These are phyloP conservation scores for Pegoplata infirma DNA, from an alignment of 2,888 invertebrate species.

Conservation along the genomic window DNA sequence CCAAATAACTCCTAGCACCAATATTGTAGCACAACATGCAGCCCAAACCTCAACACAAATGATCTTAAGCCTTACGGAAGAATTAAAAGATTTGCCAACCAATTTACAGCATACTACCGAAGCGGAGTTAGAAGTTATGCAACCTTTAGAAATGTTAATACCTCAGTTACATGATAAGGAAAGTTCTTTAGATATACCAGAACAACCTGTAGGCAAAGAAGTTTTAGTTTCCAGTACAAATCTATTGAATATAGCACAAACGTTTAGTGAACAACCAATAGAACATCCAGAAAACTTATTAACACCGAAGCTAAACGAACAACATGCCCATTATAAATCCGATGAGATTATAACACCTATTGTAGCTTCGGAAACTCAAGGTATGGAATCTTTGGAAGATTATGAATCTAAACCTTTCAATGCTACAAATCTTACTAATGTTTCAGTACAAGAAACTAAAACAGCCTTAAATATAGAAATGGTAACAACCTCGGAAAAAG, in stretches of 20 bases:
- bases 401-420: conserved; percentile 66
- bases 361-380: conserved; percentile 67
- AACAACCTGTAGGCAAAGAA: conserved; percentile 54
- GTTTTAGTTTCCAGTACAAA: conserved; percentile 71
- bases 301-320: conserved; percentile 18
- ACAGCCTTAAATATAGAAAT: conserved; percentile 74
- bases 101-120: conserved; percentile 63
- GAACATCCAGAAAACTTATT: conserved; percentile 78
- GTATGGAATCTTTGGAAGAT: conserved; percentile 70
- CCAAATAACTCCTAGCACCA: conserved; percentile 2
- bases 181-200: conserved; percentile 41
- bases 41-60: conserved; percentile 65
- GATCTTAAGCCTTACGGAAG: conserved; percentile 66
- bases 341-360: conserved; percentile 69
- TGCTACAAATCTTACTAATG: conserved; percentile 53
- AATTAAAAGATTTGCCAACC: conserved; percentile 58
- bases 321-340: conserved; percentile 78
- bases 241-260: conserved; percentile 80
- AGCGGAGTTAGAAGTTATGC: conserved; percentile 64
- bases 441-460: conserved; percentile 65
- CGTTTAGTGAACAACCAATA: conserved; percentile 80
- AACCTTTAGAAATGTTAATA: conserved; percentile 67
- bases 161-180: conserved; percentile 70
- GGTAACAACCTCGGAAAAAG: conserved; percentile 78
- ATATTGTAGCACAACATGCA: conserved; percentile 34